Evolutionary conservation across 2,888 invertebrate species (phyloP).

Genomic region (Eudasyphora cyanicolor): DNA sequence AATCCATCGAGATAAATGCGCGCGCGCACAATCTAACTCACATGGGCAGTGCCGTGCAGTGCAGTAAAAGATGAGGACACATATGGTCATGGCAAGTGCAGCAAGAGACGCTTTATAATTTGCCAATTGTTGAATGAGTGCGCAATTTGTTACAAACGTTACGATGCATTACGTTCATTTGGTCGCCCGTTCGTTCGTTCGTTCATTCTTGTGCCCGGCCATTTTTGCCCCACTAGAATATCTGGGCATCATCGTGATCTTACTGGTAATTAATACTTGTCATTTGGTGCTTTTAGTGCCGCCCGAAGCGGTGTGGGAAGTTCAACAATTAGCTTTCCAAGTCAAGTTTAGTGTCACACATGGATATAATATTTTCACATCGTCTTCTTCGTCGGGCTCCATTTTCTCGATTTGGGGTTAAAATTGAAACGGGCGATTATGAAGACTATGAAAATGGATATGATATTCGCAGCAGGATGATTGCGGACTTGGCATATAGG

Average conservation of each 20-base stretch:
- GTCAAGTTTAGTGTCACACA: constrained; percentile 19
- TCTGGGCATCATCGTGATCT: background rate
- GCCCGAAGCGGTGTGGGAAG: constrained; percentile 56
- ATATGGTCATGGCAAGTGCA: constrained; percentile 43
- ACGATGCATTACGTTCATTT: no score
- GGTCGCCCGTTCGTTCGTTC: no score
- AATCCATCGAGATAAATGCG: background rate
- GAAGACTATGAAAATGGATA: background rate
- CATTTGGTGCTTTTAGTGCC: constrained; percentile 40
- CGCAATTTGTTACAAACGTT: constrained; percentile 14
- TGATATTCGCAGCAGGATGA: background rate
- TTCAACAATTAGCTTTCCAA: constrained; percentile 52
- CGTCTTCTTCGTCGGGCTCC: no score
- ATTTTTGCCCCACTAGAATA: background rate
- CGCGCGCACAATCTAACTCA: no score
- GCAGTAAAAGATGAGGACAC: background rate
- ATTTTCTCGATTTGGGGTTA: background rate
- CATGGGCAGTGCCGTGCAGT: no score
- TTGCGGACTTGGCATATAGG: no score
- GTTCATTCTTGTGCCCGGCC: background rate
- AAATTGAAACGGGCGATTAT: background rate
- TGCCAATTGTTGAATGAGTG: constrained; percentile 40
- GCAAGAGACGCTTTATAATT: constrained; percentile 27
- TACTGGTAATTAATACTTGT: constrained; percentile 60
- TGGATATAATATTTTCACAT: background rate